A percentile compares a stretch with the other conserved stretches of the same genome.
phyloP scores from a whole-genome alignment of 2,888 invertebrate species.

The Stictocephala bisonia region DNA sequence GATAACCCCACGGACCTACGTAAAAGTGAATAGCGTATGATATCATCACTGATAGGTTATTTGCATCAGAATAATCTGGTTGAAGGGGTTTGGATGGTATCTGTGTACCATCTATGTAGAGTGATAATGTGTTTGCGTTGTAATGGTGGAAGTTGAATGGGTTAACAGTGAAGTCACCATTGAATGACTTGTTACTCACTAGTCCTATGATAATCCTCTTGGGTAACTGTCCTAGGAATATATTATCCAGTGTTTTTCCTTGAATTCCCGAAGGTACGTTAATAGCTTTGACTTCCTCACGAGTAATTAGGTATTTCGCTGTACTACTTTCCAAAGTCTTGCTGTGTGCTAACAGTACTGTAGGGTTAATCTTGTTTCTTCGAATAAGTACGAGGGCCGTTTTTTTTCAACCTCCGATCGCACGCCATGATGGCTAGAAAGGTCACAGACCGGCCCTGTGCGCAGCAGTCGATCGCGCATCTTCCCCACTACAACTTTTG shows the following conservation, averaged over 20 bases:
- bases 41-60: conserved; percentile 54
- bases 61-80: conserved; percentile 47
- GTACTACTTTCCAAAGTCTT: conserved; percentile 53
- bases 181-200: neutral
- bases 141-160: conserved; percentile 49
- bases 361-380: conserved; percentile 55
- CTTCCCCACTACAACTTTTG: too few relatives aligned
- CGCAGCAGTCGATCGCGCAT: too few relatives aligned
- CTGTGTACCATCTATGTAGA: conserved; percentile 56
- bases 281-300: conserved; percentile 55
- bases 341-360: conserved; percentile 57
- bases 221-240: conserved; percentile 60
- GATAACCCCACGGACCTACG: conserved; percentile 50
- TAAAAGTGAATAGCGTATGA: conserved; percentile 54
- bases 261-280: conserved; percentile 53
- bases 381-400: conserved; percentile 55
- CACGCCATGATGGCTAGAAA: too few relatives aligned
- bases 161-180: neutral
- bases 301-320: conserved; percentile 56
- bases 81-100: conserved; percentile 39
- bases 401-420: too few relatives aligned
- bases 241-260: conserved; percentile 56
- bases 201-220: conserved; percentile 60
- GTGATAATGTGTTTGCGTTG: conserved; percentile 50
- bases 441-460: too few relatives aligned